Evolutionary conservation across 2,888 invertebrate species (phyloP).

Genomic region (Reticulitermes lucifugus): DNA sequence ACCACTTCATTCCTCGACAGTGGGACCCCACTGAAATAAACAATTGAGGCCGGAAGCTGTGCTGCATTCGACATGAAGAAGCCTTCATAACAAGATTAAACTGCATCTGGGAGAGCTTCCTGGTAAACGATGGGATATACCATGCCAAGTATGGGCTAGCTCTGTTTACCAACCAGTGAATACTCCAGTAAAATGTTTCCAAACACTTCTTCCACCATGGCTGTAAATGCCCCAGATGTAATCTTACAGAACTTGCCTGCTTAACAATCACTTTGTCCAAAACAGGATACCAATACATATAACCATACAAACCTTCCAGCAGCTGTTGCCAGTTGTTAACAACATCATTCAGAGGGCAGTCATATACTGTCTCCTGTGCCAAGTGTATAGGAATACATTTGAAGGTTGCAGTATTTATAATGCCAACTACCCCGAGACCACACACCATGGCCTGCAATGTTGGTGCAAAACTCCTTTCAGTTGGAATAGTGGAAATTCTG

Average conservation of each 20-base stretch:
- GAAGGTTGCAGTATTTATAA: constrained; percentile 45
- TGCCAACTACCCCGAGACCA: constrained; percentile 47
- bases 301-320: constrained; percentile 40
- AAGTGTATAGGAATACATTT: constrained; percentile 46
- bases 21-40: constrained; percentile 40
- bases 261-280: constrained; percentile 48
- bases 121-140: constrained; percentile 45
- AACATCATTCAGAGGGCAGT: constrained; percentile 40
- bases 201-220: constrained; percentile 47
- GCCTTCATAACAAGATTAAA: constrained; percentile 34
- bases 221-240: constrained; percentile 42
- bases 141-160: constrained; percentile 44
- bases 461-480: constrained; percentile 28
- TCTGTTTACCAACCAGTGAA: constrained; percentile 45
- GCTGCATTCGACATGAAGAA: constrained; percentile 39
- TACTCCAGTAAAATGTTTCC: constrained; percentile 45
- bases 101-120: constrained; percentile 44
- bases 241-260: constrained; percentile 40
- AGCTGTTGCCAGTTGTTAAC: constrained; percentile 40
- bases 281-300: constrained; percentile 50
- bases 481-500: not conserved
- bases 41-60: constrained; percentile 47
- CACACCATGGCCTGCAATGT: constrained; percentile 49
- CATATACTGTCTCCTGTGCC: constrained; percentile 48
- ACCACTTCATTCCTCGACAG: constrained; percentile 50